A percentile compares a stretch with the other conserved stretches of the same genome.
Conservation (phyloP, 2,888 invertebrate genomes). For the Xylota sylvarum region DNA sequence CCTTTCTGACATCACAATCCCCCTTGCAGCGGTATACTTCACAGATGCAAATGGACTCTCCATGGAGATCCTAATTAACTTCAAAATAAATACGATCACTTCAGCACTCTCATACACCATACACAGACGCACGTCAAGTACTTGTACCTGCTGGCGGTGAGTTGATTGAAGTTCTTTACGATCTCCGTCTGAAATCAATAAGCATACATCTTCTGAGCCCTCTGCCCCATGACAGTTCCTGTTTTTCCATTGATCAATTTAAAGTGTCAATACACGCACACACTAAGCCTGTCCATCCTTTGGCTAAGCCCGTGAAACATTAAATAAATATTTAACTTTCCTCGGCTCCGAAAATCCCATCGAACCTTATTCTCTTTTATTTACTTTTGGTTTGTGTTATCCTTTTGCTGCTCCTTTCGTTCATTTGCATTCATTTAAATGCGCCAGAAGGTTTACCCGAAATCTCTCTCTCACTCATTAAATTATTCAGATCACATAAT, state of each 20-base stretch:
- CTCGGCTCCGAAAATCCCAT: conserved; percentile 26
- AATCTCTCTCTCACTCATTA: conserved; percentile 60
- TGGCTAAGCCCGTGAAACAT: conserved; percentile 34
- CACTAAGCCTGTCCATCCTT: conserved; percentile 31
- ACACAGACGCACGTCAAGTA: conserved; percentile 19
- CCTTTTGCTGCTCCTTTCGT: conserved; percentile 58
- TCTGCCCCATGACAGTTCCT: background rate
- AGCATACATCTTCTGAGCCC: conserved; percentile 41
- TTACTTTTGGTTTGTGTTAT: conserved; percentile 35
- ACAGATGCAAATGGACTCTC: conserved; percentile 38
- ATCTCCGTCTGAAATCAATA: conserved; percentile 61
- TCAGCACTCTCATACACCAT: conserved; percentile 18
- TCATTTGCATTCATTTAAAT: conserved; percentile 70
- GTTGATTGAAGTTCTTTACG: conserved; percentile 45
- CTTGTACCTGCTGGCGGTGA: conserved; percentile 54
- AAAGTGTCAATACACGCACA: conserved; percentile 62
- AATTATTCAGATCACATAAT: conserved; percentile 76
- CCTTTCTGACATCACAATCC: background rate
- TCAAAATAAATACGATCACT: conserved; percentile 33
- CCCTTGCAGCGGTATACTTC: conserved; percentile 21
- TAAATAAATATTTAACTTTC: conserved; percentile 63
- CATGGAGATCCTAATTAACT: conserved; percentile 56
- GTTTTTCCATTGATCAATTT: conserved; percentile 36
- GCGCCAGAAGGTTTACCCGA: conserved; percentile 51
- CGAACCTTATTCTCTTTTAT: background rate